phyloP scores from a whole-genome alignment of 2,113 vertebrate species.

The Danio rerio region GRCz12tu NC_133178.1:28706501-28707000 shows the following conservation, averaged over 20 bases:
- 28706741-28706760: slow-evolving; percentile 87
- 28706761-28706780: slow-evolving; percentile 87
- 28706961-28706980: slow-evolving; percentile 71
- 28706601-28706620: no score
- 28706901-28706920: slow-evolving; percentile 72
- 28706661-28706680: no score
- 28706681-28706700: no score
- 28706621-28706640: no score
- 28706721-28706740: slow-evolving; percentile 71
- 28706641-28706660: no score
- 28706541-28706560: no score
- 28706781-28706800: slow-evolving; percentile 82
- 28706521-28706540: no score
- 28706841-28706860: slow-evolving; percentile 85
- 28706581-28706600: no score
- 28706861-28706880: slow-evolving; percentile 80
- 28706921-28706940: neutral
- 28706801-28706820: slow-evolving; percentile 85
- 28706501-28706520: no score
- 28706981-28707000: slow-evolving; percentile 84
- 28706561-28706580: no score
- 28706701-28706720: no score
- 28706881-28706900: slow-evolving; percentile 79
- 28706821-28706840: slow-evolving; percentile 84
- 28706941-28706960: neutral